Percentiles rank a stretch among this genome's conserved stretches.
Conservation (phyloP, 2,888 invertebrate species). For the Hipparchia semele region DNA sequence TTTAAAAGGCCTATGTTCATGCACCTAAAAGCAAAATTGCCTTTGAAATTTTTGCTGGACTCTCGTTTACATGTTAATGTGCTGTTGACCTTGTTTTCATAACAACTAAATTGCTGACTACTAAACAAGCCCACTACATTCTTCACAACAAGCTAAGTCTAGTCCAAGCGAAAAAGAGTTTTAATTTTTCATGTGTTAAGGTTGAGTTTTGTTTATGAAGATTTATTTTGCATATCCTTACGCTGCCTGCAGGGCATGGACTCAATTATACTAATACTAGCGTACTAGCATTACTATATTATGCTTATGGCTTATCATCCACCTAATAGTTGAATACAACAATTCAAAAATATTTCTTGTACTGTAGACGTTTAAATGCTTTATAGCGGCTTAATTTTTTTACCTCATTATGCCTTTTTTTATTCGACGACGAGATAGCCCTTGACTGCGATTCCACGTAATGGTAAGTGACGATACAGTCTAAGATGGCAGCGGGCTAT, state of each 20-base stretch:
- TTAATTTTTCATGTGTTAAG: background rate
- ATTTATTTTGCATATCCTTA: background rate
- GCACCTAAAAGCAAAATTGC: background rate
- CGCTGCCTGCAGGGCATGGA: slow-evolving; percentile 2
- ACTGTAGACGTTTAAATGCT: too few species aligned
- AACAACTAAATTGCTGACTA: slow-evolving; percentile 16
- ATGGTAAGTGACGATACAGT: too few species aligned
- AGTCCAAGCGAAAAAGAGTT: background rate
- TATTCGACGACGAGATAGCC: too few species aligned
- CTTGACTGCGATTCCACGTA: too few species aligned
- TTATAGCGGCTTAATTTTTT: too few species aligned
- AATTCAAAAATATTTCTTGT: background rate
- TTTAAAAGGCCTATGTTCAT: background rate
- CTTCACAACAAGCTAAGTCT: background rate
- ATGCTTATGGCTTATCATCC: background rate
- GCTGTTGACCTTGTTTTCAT: slow-evolving; percentile 18
- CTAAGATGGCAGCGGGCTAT: too few species aligned
- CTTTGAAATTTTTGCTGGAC: background rate
- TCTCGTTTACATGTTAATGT: slow-evolving; percentile 4
- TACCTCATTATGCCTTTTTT: too few species aligned
- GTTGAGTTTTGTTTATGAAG: background rate
- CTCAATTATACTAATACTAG: background rate
- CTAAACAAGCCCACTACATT: slow-evolving; percentile 11
- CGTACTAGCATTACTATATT: background rate
- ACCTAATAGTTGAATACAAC: background rate